A percentile compares a stretch with the other conserved stretches of the same genome.
Conservation (phyloP, 2,797 vertebrate genomes). For the Poecilia velifera region DNA sequence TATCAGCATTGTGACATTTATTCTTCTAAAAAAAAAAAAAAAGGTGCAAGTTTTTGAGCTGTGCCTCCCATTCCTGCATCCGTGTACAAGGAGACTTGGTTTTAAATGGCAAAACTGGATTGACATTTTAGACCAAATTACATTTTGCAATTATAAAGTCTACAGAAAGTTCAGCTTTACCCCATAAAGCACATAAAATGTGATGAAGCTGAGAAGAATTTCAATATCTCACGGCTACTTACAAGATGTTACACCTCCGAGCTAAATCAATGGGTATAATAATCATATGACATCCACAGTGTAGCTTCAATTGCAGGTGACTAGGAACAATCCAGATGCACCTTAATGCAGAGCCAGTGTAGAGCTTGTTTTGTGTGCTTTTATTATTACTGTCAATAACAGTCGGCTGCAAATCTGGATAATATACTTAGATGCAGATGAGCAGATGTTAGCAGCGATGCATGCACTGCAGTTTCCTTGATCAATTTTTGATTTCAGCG, state of each 20-base stretch:
- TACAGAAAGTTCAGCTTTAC: slow-evolving; percentile 9
- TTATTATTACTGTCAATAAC: slow-evolving; percentile 23
- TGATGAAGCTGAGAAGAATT: slow-evolving; percentile 25
- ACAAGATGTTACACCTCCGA: slow-evolving; percentile 14
- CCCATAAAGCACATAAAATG: slow-evolving; percentile 31
- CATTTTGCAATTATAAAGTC: slow-evolving; percentile 19
- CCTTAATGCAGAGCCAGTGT: not conserved
- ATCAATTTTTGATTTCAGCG: slow-evolving; percentile 1
- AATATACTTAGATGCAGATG: slow-evolving; percentile 36
- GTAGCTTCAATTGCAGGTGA: slow-evolving; percentile 26
- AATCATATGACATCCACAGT: not conserved
- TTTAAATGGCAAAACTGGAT: slow-evolving; percentile 10
- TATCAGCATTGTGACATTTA: slow-evolving; percentile 30
- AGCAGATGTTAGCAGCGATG: slow-evolving; percentile 16
- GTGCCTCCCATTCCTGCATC: slow-evolving; percentile 4
- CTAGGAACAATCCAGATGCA: slow-evolving; percentile 16
- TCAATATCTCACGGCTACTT: slow-evolving; percentile 16
- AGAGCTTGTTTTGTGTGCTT: not conserved
- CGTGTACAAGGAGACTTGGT: not conserved
- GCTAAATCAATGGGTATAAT: slow-evolving; percentile 13
- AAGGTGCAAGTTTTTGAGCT: slow-evolving; percentile 1
- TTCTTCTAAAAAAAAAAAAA: slow-evolving; percentile 11
- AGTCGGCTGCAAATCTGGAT: slow-evolving; percentile 44
- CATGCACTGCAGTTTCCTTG: slow-evolving; percentile 12
- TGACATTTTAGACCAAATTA: slow-evolving; percentile 30